Conservation (phyloP, 2,797 vertebrate genomes). For the Scolopax bukidnonensis region DNA sequence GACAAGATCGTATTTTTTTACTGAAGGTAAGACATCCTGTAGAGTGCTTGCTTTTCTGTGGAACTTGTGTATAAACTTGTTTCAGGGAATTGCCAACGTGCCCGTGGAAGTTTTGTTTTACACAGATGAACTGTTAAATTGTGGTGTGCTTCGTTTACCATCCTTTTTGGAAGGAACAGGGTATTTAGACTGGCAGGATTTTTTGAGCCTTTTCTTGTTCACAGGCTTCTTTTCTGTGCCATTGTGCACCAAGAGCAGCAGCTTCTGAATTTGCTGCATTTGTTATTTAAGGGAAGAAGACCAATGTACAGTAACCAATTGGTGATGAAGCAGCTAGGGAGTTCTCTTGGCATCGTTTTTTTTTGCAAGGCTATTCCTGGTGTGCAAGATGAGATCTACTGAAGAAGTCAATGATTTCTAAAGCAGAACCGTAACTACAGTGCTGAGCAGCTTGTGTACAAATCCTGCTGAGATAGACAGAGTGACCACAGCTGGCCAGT, state of each 20-base stretch:
- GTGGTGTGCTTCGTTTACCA: background rate
- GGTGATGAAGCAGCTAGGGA: background rate
- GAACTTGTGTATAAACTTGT: background rate
- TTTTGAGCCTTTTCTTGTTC: background rate
- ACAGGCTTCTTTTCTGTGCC: background rate
- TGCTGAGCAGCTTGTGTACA: background rate
- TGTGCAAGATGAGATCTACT: background rate
- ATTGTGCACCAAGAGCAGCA: background rate
- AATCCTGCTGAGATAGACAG: background rate
- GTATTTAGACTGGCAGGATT: background rate
- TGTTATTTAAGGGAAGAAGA: background rate
- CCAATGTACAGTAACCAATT: background rate
- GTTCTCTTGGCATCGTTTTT: background rate
- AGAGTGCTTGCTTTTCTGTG: background rate
- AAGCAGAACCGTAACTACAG: background rate
- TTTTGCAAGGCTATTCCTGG: background rate
- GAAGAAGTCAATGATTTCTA: background rate
- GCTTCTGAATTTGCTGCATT: background rate
- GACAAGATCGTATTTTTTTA: conserved; percentile 95
- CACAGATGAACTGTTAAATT: background rate
- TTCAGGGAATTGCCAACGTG: background rate
- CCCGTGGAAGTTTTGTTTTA: background rate
- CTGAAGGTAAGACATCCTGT: conserved; percentile 82
- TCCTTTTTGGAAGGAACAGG: background rate
- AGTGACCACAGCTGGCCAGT: background rate